Percentiles rank a stretch among this genome's conserved stretches.
These are phyloP conservation scores for Malacoctenus gilli DNA, from an alignment of 2,797 vertebrate genomes.

Conservation along the genomic window DNA sequence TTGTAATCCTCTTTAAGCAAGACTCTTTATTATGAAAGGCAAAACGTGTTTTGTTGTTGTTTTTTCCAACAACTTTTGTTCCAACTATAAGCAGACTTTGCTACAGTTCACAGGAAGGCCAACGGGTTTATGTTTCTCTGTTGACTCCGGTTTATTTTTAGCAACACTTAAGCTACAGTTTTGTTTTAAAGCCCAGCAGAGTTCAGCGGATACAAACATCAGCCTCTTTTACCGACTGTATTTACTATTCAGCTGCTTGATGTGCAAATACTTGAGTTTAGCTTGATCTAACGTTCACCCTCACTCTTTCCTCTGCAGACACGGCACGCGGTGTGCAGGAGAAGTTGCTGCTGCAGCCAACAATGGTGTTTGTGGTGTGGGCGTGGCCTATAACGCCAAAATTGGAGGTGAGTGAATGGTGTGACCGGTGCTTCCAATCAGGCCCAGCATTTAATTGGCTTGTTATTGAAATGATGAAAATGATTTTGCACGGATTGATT, in stretches of 20 bases:
- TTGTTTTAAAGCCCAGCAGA: conserved; percentile 31
- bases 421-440: neutral
- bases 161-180: conserved; percentile 10
- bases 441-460: conserved; percentile 1
- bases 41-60: neutral
- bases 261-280: neutral
- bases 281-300: conserved; percentile 1
- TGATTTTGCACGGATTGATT: conserved; percentile 4
- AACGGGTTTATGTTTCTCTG: conserved; percentile 30
- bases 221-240: conserved; percentile 7
- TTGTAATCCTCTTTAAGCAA: conserved; percentile 6
- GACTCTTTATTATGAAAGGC: neutral
- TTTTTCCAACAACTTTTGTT: conserved; percentile 19
- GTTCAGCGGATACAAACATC: conserved; percentile 10
- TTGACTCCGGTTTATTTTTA: conserved; percentile 28
- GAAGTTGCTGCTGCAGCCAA: conserved; percentile 94
- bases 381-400: conserved; percentile 92
- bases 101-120: conserved; percentile 16
- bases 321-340: conserved; percentile 95
- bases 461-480: conserved; percentile 27
- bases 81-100: conserved; percentile 6
- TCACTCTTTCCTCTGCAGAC: conserved; percentile 75
- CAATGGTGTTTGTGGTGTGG: conserved; percentile 94
- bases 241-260: conserved; percentile 1
- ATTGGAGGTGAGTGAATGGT: conserved; percentile 84